phyloP scores from a whole-genome alignment of 2,888 invertebrate species.

The Zootermopsis nevadensis region DNA sequence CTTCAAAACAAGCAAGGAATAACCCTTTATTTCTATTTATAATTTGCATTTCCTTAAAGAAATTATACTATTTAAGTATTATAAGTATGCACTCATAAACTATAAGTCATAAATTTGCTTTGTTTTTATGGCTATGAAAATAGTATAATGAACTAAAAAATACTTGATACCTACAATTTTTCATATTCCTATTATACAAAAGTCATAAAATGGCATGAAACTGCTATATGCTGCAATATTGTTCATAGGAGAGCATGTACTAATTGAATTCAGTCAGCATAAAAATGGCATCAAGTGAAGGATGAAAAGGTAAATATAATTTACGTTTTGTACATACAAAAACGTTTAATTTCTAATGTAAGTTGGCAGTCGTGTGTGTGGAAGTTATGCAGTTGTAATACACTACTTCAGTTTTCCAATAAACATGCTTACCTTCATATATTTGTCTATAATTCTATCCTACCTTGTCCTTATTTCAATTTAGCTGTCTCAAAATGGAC shows the following conservation, averaged over 20 bases:
- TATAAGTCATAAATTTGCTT: not conserved
- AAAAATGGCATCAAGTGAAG: not conserved
- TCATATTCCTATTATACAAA: too few relatives aligned
- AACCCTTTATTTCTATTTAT: constrained; percentile 12
- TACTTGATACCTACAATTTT: too few relatives aligned
- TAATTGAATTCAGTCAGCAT: not conserved
- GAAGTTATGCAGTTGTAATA: not conserved
- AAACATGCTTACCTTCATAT: not conserved
- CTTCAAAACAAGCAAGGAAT: not conserved
- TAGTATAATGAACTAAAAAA: too few relatives aligned
- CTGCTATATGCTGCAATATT: too few relatives aligned
- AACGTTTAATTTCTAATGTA: not conserved
- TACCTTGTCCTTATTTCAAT: not conserved
- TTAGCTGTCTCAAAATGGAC: too few relatives aligned
- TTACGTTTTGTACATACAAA: constrained; percentile 1
- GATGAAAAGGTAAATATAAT: not conserved
- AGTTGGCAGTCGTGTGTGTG: constrained; percentile 13
- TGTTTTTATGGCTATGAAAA: not conserved
- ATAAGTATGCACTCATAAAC: not conserved
- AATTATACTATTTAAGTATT: not conserved
- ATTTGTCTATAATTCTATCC: not conserved
- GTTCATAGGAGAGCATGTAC: not conserved
- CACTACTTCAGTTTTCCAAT: not conserved
- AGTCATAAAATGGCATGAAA: too few relatives aligned
- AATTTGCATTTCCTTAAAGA: constrained; percentile 9